A percentile compares a stretch with the other conserved stretches of the same genome.
Evolutionary conservation across 2,888 invertebrate genomes (phyloP).

Genomic region (Nymphalis c-album): DNA sequence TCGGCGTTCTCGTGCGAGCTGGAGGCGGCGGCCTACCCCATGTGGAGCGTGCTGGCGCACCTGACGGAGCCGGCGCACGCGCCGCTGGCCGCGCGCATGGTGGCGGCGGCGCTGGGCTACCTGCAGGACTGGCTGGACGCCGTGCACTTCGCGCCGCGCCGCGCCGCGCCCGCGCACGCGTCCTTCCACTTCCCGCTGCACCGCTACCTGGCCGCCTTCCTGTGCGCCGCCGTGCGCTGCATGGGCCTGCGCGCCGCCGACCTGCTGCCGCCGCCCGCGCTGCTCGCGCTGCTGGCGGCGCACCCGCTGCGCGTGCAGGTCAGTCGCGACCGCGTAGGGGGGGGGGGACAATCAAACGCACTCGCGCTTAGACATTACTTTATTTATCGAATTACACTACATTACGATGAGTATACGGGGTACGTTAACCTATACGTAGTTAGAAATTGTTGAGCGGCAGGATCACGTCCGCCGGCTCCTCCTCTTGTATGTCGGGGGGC

Average conservation of each 20-base stretch:
- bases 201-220: conserved; percentile 88
- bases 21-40: conserved; percentile 97
- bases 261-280: conserved; percentile 89
- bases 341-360: conserved; percentile 21
- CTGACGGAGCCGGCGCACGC: conserved; percentile 88
- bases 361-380: conserved; percentile 34
- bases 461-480: conserved; percentile 46
- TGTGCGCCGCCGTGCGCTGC: conserved; percentile 89
- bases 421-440: conserved; percentile 6
- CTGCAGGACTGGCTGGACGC: conserved; percentile 94
- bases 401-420: conserved; percentile 34
- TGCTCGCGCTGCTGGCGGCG: conserved; percentile 91
- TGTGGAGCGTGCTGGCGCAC: conserved; percentile 98
- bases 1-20: conserved; percentile 98
- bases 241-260: conserved; percentile 89
- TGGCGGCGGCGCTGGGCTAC: conserved; percentile 88
- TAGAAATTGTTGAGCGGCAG: conserved; percentile 25
- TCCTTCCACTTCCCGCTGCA: conserved; percentile 98
- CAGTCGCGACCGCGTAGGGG: too few species aligned
- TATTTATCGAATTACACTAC: conserved; percentile 47
- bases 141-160: conserved; percentile 85
- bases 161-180: conserved; percentile 82
- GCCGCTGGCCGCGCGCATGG: conserved; percentile 87
- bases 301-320: conserved; percentile 97
- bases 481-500: conserved; percentile 52